phyloP scores from a whole-genome alignment of 2,113 vertebrate species.

The Pachyramphus minor region DNA sequence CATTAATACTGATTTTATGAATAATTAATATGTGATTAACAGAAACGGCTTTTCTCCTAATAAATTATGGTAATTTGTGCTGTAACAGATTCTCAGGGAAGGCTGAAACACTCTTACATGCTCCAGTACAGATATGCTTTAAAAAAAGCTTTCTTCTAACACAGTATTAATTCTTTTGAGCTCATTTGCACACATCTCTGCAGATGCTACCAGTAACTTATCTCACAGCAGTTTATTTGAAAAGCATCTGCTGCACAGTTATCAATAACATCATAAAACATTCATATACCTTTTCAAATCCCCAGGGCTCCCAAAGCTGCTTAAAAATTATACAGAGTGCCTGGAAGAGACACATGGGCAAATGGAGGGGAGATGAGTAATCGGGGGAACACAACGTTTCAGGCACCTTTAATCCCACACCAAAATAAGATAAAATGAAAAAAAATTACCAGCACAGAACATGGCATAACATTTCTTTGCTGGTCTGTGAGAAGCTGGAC shows the following conservation, averaged over 20 bases:
- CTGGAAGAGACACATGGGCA: not conserved
- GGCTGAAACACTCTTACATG: not conserved
- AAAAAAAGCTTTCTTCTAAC: conserved; percentile 13
- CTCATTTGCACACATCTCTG: conserved; percentile 6
- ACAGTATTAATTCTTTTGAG: conserved; percentile 24
- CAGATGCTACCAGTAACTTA: conserved; percentile 21
- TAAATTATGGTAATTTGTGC: conserved; percentile 55
- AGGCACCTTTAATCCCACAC: not conserved
- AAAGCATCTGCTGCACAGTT: not conserved
- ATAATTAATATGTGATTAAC: conserved; percentile 68
- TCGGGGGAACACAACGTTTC: not conserved
- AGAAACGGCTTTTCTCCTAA: conserved; percentile 45
- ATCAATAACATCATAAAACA: conserved; percentile 52
- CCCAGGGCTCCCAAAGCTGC: not conserved
- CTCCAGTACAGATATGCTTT: not conserved
- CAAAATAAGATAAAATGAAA: not conserved
- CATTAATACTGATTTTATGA: conserved; percentile 68
- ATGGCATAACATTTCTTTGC: not conserved
- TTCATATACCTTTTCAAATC: conserved; percentile 8
- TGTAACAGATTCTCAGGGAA: not conserved
- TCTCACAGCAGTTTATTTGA: conserved; percentile 25
- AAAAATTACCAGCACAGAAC: not conserved
- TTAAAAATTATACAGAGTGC: not conserved
- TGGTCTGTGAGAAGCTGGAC: not conserved
- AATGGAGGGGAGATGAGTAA: not conserved